Evolutionary conservation across 1,140 invertebrate species (phyloP).

Genomic region (Bradysia coprophila): DNA sequence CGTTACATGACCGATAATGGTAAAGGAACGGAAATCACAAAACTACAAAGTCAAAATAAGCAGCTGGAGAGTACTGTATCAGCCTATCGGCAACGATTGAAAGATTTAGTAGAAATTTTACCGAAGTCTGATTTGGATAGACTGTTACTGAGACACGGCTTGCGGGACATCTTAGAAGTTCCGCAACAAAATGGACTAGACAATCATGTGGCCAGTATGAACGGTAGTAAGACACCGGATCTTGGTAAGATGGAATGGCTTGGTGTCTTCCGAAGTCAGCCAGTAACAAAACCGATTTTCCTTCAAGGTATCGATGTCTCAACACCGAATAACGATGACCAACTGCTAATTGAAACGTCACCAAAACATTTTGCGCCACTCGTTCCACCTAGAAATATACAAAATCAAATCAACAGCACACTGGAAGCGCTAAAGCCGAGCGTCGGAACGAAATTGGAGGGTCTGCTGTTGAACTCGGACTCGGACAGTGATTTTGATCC

Average conservation of each 20-base stretch:
- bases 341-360: slow-evolving; percentile 13
- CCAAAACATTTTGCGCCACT: slow-evolving; percentile 31
- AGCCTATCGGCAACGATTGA: slow-evolving; percentile 30
- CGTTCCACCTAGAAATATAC: slow-evolving; percentile 41
- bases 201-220: slow-evolving; percentile 10
- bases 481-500: slow-evolving; percentile 65
- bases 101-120: slow-evolving; percentile 19
- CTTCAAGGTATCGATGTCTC: slow-evolving; percentile 9
- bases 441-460: slow-evolving; percentile 63
- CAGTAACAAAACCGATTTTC: neutral
- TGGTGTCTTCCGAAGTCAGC: no score
- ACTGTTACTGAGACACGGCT: slow-evolving; percentile 16
- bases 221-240: slow-evolving; percentile 4
- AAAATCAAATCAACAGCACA: slow-evolving; percentile 32
- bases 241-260: neutral
- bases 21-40: slow-evolving; percentile 31
- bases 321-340: slow-evolving; percentile 22
- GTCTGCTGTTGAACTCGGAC: slow-evolving; percentile 58
- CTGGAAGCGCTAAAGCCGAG: slow-evolving; percentile 30
- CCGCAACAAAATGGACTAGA: slow-evolving; percentile 7
- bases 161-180: slow-evolving; percentile 19
- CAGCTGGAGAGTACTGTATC: slow-evolving; percentile 29
- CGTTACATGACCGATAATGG: slow-evolving; percentile 26
- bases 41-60: slow-evolving; percentile 30
- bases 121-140: slow-evolving; percentile 21